Conservation (phyloP, 1,140 invertebrate species). For the Druon quercuslanigerum region DNA sequence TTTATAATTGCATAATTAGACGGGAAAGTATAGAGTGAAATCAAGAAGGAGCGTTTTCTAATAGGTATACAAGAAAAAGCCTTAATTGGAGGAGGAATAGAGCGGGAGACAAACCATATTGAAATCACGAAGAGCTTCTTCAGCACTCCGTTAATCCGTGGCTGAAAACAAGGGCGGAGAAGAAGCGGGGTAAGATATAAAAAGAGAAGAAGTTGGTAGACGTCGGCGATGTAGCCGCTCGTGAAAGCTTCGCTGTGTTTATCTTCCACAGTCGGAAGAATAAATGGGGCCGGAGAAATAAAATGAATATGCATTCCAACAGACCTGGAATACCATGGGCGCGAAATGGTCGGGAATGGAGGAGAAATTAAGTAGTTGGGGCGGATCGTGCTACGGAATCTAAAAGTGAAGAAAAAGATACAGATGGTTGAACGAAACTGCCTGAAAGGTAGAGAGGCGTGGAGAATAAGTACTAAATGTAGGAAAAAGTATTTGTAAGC, state of each 20-base stretch:
- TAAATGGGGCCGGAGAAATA: conserved; percentile 41
- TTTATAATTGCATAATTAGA: too few species aligned
- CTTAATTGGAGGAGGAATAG: too few species aligned
- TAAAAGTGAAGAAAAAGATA: conserved; percentile 2
- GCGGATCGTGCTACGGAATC: conserved; percentile 34
- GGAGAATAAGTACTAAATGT: too few species aligned
- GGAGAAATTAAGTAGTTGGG: conserved; percentile 50
- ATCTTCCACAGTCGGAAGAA: conserved; percentile 48
- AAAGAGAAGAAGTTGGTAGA: conserved; percentile 40
- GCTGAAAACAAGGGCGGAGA: conserved; percentile 30
- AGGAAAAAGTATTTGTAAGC: too few species aligned
- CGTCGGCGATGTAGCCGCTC: conserved; percentile 45
- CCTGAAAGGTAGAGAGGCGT: too few species aligned
- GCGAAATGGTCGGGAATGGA: conserved; percentile 37
- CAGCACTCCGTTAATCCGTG: background rate
- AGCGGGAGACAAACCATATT: background rate
- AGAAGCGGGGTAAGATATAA: conserved; percentile 16
- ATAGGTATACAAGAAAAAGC: too few species aligned
- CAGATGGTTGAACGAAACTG: too few species aligned
- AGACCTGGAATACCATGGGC: conserved; percentile 33
- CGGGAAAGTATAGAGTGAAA: too few species aligned
- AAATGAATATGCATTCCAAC: conserved; percentile 58
- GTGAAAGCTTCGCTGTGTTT: conserved; percentile 54
- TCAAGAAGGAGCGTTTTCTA: too few species aligned
- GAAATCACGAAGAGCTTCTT: too few species aligned